These are phyloP conservation scores for Chaetodon auriga DNA, from an alignment of 2,113 vertebrate genomes.

Conservation along the genomic window DNA sequence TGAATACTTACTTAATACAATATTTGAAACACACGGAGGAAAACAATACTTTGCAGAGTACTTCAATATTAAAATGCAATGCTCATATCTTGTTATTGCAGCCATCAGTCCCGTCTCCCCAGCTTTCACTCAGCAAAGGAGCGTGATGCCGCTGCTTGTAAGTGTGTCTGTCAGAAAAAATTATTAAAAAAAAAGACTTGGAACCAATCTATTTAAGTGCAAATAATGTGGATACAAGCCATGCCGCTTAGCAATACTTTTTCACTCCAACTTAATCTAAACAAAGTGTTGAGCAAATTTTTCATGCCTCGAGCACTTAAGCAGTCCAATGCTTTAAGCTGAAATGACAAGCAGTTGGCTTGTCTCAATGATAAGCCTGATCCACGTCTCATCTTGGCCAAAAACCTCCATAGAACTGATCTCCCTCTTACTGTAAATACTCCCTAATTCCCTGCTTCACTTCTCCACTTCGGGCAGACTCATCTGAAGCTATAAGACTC, in stretches of 20 bases:
- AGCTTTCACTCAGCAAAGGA: slow-evolving; percentile 8
- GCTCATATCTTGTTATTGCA: not conserved
- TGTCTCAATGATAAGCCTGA: slow-evolving; percentile 58
- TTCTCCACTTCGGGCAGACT: slow-evolving; percentile 30
- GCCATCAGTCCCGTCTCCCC: not conserved
- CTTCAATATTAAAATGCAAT: not conserved
- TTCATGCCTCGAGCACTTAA: slow-evolving; percentile 58
- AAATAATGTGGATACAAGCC: slow-evolving; percentile 55
- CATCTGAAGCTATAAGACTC: slow-evolving; percentile 17
- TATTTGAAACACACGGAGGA: not conserved
- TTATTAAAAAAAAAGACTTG: not conserved
- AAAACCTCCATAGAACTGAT: slow-evolving; percentile 50
- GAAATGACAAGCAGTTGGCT: slow-evolving; percentile 70
- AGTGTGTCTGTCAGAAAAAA: slow-evolving; percentile 20
- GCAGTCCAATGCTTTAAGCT: slow-evolving; percentile 52
- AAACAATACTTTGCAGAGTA: not conserved
- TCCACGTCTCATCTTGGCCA: slow-evolving; percentile 55
- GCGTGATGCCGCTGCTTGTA: not conserved
- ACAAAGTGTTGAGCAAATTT: slow-evolving; percentile 58
- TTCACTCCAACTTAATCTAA: slow-evolving; percentile 60
- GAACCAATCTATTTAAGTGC: slow-evolving; percentile 42
- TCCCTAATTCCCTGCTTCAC: slow-evolving; percentile 65
- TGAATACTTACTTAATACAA: too few relatives aligned
- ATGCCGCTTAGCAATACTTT: slow-evolving; percentile 46
- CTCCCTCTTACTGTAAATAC: slow-evolving; percentile 52